Evolutionary conservation across 2,797 vertebrate genomes (phyloP).

Genomic region (Catharus ustulatus): DNA sequence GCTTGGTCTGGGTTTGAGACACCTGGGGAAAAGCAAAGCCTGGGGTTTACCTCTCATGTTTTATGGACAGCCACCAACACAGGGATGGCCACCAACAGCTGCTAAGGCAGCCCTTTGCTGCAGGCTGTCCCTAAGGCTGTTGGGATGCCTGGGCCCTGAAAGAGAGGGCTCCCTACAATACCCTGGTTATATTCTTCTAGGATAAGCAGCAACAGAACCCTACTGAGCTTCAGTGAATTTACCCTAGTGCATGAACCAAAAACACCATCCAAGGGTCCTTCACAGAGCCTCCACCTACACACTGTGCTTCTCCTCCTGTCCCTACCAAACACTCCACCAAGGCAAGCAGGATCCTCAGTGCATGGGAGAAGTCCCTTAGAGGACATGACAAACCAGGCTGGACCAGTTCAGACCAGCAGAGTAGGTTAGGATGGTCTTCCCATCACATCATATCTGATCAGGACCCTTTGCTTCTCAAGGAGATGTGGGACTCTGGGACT

Average conservation of each 20-base stretch:
- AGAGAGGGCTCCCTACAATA: neutral
- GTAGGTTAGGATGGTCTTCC: neutral
- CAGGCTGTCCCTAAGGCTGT: neutral
- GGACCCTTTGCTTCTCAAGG: neutral
- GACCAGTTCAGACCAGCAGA: neutral
- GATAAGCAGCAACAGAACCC: neutral
- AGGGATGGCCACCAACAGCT: neutral
- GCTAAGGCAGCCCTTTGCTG: neutral
- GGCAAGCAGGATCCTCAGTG: neutral
- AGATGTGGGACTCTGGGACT: neutral
- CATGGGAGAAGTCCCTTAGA: neutral
- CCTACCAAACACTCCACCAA: neutral
- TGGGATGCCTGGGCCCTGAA: neutral
- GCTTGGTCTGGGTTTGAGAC: slow-evolving; percentile 74
- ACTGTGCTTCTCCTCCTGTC: neutral
- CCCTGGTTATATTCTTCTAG: neutral
- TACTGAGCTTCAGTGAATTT: neutral
- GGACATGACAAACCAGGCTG: neutral
- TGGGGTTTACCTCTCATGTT: neutral
- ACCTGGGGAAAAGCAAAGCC: slow-evolving; percentile 35
- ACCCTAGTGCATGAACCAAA: neutral
- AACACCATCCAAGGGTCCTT: neutral
- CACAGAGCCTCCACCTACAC: neutral
- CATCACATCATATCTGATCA: neutral
- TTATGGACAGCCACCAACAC: too few relatives aligned